Conservation (phyloP, 2,888 invertebrate genomes). For the Gymnocheta viridis region DNA sequence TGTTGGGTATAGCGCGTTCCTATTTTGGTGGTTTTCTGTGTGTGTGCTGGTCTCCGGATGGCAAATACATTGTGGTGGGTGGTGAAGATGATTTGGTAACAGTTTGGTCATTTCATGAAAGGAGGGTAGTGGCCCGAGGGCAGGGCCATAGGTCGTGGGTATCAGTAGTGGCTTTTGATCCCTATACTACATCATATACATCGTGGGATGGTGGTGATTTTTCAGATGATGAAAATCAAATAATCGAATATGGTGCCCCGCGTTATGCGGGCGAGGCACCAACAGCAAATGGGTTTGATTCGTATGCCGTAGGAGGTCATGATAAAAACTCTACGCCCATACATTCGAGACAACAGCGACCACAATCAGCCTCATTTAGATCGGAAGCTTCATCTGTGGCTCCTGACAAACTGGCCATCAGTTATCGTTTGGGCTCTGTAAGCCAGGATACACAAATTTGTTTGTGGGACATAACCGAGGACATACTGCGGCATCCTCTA, state of each 20-base stretch:
- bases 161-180: conserved; percentile 97
- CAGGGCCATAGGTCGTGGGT: conserved; percentile 99
- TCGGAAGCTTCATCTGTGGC: conserved; percentile 79
- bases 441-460: conserved; percentile 99
- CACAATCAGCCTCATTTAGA: conserved; percentile 81
- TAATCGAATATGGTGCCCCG: conserved; percentile 77
- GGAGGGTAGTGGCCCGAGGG: conserved; percentile 97
- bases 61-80: conserved; percentile 96
- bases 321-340: conserved; percentile 79
- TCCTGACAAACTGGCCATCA: conserved; percentile 84
- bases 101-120: conserved; percentile 96
- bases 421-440: conserved; percentile 95
- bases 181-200: conserved; percentile 89
- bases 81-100: conserved; percentile 99
- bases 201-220: conserved; percentile 84
- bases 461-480: conserved; percentile 99
- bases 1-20: conserved; percentile 95
- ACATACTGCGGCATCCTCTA: conserved; percentile 90
- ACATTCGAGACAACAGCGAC: conserved; percentile 75
- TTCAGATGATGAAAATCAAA: conserved; percentile 84
- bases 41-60: conserved; percentile 99
- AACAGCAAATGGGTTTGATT: conserved; percentile 78
- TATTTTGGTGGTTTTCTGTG: conserved; percentile 99
- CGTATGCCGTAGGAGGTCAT: conserved; percentile 67
- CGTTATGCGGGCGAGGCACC: conserved; percentile 64